Percentiles rank a stretch among this genome's conserved stretches.
phyloP scores from a whole-genome alignment of 1,140 invertebrate species.

The Drosophila bifasciata region DNA sequence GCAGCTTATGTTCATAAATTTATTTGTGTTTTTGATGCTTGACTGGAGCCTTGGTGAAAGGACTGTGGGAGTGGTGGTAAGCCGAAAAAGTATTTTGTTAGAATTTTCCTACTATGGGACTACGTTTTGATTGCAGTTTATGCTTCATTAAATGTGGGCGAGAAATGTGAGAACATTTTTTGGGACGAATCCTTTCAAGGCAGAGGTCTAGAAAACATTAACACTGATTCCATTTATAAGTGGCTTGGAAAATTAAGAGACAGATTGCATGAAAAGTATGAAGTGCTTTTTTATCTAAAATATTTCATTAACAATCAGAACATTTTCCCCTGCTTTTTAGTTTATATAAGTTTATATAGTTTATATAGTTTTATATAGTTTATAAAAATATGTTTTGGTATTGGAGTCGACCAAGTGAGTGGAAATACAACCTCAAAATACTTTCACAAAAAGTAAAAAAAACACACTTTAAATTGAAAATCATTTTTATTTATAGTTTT shows the following conservation, averaged over 20 bases:
- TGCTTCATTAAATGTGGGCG: slow-evolving; percentile 37
- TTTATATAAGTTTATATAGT: no score
- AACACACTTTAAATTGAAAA: no score
- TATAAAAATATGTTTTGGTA: no score
- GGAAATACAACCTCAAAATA: no score
- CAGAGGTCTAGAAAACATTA: background rate
- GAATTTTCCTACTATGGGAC: slow-evolving; percentile 36
- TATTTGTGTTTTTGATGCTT: slow-evolving; percentile 9
- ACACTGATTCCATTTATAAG: background rate
- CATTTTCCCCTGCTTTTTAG: no score
- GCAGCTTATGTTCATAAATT: slow-evolving; percentile 78
- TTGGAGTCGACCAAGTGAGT: no score
- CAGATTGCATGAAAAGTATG: background rate
- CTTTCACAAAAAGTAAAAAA: background rate
- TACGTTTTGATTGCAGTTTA: slow-evolving; percentile 42
- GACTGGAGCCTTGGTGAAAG: background rate
- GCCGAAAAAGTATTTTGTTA: slow-evolving; percentile 36
- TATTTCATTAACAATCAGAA: background rate
- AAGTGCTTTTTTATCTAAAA: background rate
- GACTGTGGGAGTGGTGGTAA: background rate
- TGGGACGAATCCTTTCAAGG: background rate
- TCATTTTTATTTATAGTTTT: no score
- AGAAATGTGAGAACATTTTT: slow-evolving; percentile 21
- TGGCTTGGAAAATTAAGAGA: background rate
- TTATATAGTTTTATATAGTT: no score